Conservation (phyloP, 2,888 invertebrate species). For the Rhyacophila evoluta region DNA sequence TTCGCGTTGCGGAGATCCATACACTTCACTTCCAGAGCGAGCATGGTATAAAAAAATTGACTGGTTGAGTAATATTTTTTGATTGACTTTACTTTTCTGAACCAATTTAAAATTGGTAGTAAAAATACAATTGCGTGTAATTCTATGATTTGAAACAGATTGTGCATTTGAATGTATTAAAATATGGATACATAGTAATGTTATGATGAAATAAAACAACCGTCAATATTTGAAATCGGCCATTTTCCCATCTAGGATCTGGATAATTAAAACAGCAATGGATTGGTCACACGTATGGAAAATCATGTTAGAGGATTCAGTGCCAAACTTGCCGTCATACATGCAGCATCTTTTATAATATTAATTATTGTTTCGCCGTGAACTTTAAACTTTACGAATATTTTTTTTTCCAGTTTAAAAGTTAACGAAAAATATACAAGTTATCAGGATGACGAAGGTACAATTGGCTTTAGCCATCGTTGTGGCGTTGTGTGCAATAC, state of each 20-base stretch:
- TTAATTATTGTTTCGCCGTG: constrained; percentile 6
- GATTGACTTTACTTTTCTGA: too few species aligned
- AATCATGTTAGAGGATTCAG: neutral
- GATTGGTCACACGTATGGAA: neutral
- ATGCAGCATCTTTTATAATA: neutral
- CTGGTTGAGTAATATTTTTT: too few species aligned
- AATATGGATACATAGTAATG: too few species aligned
- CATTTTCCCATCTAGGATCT: constrained; percentile 5
- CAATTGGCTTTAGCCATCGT: constrained; percentile 4
- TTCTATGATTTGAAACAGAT: too few species aligned
- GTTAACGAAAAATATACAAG: neutral
- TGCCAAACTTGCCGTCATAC: constrained; percentile 12
- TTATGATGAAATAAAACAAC: neutral
- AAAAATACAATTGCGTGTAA: too few species aligned
- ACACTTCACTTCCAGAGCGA: too few species aligned
- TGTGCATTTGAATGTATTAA: too few species aligned
- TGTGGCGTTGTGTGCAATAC: constrained; percentile 31
- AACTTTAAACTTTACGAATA: neutral
- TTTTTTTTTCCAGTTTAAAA: neutral
- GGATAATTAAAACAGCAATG: neutral
- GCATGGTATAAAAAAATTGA: too few species aligned
- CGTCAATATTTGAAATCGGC: neutral
- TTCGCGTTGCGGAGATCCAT: too few species aligned
- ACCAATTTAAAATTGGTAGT: too few species aligned
- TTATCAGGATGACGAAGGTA: constrained; percentile 6